Evolutionary conservation across 2,797 vertebrate genomes (phyloP).

Genomic region (Rousettus madagascariensis): DNA sequence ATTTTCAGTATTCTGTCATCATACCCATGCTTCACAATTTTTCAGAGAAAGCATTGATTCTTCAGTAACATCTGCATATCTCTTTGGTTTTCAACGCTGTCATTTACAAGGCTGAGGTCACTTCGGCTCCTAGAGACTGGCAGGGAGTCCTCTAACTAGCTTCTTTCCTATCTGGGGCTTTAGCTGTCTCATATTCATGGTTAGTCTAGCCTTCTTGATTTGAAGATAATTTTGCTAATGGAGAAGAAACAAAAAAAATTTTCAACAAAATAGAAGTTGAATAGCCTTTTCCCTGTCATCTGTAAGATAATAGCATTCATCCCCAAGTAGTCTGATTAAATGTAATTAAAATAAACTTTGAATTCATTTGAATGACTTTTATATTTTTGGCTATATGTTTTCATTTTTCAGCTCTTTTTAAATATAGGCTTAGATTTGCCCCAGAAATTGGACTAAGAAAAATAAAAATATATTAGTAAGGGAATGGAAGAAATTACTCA

Average conservation of each 20-base stretch:
- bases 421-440: slow-evolving; percentile 27
- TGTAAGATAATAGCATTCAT: slow-evolving; percentile 12
- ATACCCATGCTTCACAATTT: neutral
- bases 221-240: slow-evolving; percentile 33
- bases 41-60: neutral
- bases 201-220: neutral
- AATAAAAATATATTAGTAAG: slow-evolving; percentile 36
- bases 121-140: neutral
- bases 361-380: slow-evolving; percentile 50
- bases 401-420: slow-evolving; percentile 36
- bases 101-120: neutral
- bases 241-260: neutral
- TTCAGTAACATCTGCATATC: neutral
- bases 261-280: slow-evolving; percentile 27
- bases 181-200: neutral
- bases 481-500: slow-evolving; percentile 31
- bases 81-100: neutral
- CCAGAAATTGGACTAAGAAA: slow-evolving; percentile 47
- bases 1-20: neutral
- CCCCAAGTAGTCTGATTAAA: slow-evolving; percentile 26
- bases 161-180: neutral
- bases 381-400: slow-evolving; percentile 43
- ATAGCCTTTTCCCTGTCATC: neutral
- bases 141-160: neutral
- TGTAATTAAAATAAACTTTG: slow-evolving; percentile 44